Base-by-base conservation (phyloP, 2,113 vertebrate genomes). In the Psittacara wagleri region DNA sequence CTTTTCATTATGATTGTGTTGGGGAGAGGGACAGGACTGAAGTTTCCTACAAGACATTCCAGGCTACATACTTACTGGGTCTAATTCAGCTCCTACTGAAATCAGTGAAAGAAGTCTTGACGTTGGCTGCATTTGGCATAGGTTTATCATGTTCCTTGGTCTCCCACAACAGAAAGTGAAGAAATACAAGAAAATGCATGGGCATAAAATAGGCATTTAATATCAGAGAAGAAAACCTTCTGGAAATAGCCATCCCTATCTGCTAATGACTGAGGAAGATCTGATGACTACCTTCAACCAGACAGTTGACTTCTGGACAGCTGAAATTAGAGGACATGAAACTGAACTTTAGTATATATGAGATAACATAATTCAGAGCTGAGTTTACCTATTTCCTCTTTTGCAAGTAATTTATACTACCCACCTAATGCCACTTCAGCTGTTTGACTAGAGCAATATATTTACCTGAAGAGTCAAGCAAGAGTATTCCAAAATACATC, bases 341-440 rank as follows among this genome's bases (percentile, higher is more conserved):
- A 90, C 52, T 82, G 84, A 96, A 92, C 46, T 39, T 82, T 43
- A 41, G 23, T 33, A 20, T 62, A 33, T 73, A 88, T 79, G 82
- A 88, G 74, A 93, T 2, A 4, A 63, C 59, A 93, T 95, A 96
- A 95, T 90, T 94, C 81, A 91, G 90, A 94, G 74, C 54, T 86
- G 63, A 95, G 33, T 90, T 88, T 77, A 77, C 44, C 63, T 9
- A 70, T 94, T 93, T 96, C 92, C 82, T 94, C 70, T 14, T 85
- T 94, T 94, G 85, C 84, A 90, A 27, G 63, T 95, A 87, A 92
- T 97, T 96, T 96, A 95, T 93, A 77, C 70, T 63, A 83, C 37
- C 39, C 8, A 83, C 17, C 49, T 87, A 89, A 92, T 93, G 75
- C n/a, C 63, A 44, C 37, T 88, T 95, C 31, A 90, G 49, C 67